Evolutionary conservation across 2,113 vertebrate species (phyloP), one percentile per base, ranked within the genome.

Genomic region (Austrofundulus limnaeus): DNA sequence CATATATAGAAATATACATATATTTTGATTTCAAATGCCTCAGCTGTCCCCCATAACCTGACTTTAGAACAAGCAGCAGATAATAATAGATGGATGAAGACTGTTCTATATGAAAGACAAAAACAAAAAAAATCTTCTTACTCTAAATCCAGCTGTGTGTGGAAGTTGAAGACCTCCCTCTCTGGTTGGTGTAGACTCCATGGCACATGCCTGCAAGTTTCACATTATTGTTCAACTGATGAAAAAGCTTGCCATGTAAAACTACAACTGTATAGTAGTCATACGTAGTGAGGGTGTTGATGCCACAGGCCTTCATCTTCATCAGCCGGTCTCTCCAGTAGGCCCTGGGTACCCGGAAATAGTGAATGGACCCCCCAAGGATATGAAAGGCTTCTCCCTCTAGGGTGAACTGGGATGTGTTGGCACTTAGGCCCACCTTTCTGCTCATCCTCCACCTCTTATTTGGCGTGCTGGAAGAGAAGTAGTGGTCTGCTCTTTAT

Each of bases 261-360:
- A 51, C 14, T 39, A 15, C 61, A 24, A 11, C 7, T 2, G 0
- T 2, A 28, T 3, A 37, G 58, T 20, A 1, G 47, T 70, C 94
- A 66, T 84, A 98, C 96, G 94, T 97, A 0, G 95, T 96, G 66
- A 98, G 92, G 9, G 96, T 98, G 84, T 98, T 98, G 61, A 98
- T 82, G 61, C 96, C 96, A 61, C 95, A 96, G 0, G 96, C 94
- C 80, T 94, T 97, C 94, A 98, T 92, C 76, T 98, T 98, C 21
- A 93, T 70, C 91, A 98, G 87, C 17, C 96, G 94, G 70, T 98
- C 96, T 47, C 82, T 93, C 96, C 96, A 98, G 85, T 98, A 96
- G 1, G 94, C 93, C 45, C 79, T 85, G 37, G 94, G 95, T 37
- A 96, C 86, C 6, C 94, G 92, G 88, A 97, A 98, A 19, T 96